Evolutionary conservation across 2,113 vertebrate genomes (phyloP), one percentile per base, ranked within the genome.

Genomic region (Rhinogobius similis): DNA sequence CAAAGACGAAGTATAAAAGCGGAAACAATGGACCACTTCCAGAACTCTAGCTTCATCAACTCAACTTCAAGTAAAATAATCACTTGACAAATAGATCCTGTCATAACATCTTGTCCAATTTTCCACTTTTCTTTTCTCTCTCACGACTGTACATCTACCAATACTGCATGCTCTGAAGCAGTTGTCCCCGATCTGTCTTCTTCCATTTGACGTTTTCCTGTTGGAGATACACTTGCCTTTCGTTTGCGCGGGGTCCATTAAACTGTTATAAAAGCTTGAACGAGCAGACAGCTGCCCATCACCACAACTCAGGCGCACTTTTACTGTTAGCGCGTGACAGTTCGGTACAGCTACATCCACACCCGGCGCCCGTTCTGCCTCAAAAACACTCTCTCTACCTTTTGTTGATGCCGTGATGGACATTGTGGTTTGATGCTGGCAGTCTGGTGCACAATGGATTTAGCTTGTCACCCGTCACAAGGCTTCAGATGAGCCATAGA

Each of bases 221-320:
- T 53, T 38, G 26, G 56, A 24, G n/a, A 68, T 67, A 20, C 32
- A 21, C 55, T 68, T 50, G 12, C 24, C n/a, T 32, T 68, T 70
- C 26, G 68, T 64, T n/a, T 44, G 16, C n/a, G 6, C 63, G 64
- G 61, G n/a, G 39, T 73, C 70, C 73, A 79, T 79, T 82, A 73
- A 79, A 70, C 29, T 76, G 52, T 73, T 73, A 67, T 24, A 39
- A 67, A 76, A 73, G 58, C 76, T 62, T 61, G 36, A 69, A 62
- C 56, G 65, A 62, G 46, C 38, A 50, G 44, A 26, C 46, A 43
- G 13, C 27, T 68, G 2, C 56, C 53, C 55, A 32, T n/a, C 55
- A 50, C 50, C 38, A 72, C 72, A 62, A 56, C 64, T 65, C 36
- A 62, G 29, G 10, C 27, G 14, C 23, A 55, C 43, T 72, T 61